These are phyloP conservation scores for Chelon labrosus DNA, from an alignment of 2,797 vertebrate genomes.

Conservation along the genomic window DNA sequence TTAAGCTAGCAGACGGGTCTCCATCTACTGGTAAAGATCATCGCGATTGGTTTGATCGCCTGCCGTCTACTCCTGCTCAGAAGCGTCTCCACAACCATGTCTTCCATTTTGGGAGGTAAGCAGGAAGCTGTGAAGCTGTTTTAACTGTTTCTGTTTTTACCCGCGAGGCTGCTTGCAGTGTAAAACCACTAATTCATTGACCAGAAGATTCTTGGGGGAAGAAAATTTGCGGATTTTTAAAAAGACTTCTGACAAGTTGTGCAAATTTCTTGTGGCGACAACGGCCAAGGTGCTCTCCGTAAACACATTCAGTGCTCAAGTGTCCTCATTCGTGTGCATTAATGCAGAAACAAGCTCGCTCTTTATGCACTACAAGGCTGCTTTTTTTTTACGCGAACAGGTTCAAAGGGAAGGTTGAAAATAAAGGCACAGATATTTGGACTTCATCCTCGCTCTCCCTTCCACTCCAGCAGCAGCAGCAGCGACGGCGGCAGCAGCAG, in stretches of 20 bases:
- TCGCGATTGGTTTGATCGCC: no score
- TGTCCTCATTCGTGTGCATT: conserved; percentile 27
- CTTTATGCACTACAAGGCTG: conserved; percentile 20
- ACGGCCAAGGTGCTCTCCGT: conserved; percentile 44
- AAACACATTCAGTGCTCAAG: conserved; percentile 43
- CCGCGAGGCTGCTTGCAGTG: neutral
- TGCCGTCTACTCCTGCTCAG: no score
- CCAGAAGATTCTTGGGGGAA: neutral
- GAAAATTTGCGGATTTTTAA: conserved; percentile 27
- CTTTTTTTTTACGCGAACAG: conserved; percentile 23
- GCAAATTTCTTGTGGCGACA: conserved; percentile 38
- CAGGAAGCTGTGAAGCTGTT: no score
- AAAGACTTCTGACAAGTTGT: conserved; percentile 30
- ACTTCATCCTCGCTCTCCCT: conserved; percentile 9
- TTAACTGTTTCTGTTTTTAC: neutral
- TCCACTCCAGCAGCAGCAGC: neutral
- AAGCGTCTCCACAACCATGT: no score
- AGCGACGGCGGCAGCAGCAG: conserved; percentile 28
- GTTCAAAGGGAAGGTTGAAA: conserved; percentile 57
- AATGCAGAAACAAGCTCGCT: neutral
- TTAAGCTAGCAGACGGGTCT: no score
- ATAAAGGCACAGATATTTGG: conserved; percentile 78
- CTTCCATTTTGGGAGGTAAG: no score
- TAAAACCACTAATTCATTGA: neutral
- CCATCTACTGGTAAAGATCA: no score